Evolutionary conservation across 2,113 vertebrate genomes (phyloP).

Genomic region (Uria aalge): DNA sequence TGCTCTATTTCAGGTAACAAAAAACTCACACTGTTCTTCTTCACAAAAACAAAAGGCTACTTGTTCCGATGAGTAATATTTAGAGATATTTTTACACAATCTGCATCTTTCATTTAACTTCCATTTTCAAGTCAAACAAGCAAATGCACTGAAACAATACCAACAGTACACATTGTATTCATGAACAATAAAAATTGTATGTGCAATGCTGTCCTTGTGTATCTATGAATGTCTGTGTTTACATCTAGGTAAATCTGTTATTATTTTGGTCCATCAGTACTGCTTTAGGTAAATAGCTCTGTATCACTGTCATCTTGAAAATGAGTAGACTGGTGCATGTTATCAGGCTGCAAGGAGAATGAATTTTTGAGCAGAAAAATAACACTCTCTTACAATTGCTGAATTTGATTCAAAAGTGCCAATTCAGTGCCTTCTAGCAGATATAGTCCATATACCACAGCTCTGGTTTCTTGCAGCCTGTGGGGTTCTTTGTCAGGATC

Average conservation of each 20-base stretch:
- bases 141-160: background rate
- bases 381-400: background rate
- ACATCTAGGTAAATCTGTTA: background rate
- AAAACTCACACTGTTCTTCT: background rate
- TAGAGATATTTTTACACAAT: background rate
- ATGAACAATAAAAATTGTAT: background rate
- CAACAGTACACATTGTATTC: fast-evolving
- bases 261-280: background rate
- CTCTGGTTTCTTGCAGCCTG: background rate
- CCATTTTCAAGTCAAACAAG: background rate
- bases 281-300: background rate
- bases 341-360: background rate
- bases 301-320: background rate
- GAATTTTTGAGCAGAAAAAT: background rate
- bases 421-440: background rate
- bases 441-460: fast-evolving
- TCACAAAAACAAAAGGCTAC: background rate
- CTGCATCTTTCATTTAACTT: background rate
- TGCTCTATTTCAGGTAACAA: background rate
- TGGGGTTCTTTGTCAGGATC: background rate
- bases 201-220: background rate
- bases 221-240: background rate
- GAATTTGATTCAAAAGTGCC: background rate
- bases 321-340: background rate
- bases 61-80: background rate